Percentiles rank a stretch among this genome's conserved stretches.
Evolutionary conservation across 2,888 invertebrate species (phyloP).

Genomic region (Nebria salina): DNA sequence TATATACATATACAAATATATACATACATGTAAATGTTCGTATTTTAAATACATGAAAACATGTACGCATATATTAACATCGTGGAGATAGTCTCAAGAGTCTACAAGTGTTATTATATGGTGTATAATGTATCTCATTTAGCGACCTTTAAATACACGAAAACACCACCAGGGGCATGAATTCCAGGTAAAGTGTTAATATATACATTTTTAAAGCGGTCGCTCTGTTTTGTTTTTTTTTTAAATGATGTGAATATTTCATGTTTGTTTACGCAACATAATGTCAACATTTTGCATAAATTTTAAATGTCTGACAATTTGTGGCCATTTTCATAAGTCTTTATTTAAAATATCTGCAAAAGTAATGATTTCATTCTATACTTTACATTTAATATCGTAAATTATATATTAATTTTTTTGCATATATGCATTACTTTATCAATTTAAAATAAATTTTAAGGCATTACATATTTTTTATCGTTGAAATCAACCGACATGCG

Average conservation of each 20-base stretch:
- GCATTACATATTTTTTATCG: no score
- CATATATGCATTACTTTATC: no score
- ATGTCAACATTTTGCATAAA: slow-evolving; percentile 1
- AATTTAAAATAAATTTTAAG: no score
- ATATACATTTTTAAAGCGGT: neutral
- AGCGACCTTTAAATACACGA: neutral
- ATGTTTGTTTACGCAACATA: neutral
- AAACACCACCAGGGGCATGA: neutral
- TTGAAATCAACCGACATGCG: no score
- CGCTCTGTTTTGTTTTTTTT: neutral
- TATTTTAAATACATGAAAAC: no score
- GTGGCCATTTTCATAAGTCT: neutral
- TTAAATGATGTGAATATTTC: neutral
- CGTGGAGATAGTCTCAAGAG: no score
- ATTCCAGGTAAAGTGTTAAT: neutral
- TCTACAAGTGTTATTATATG: neutral
- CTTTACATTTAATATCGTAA: neutral
- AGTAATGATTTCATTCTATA: no score
- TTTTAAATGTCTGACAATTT: neutral
- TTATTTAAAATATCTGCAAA: no score
- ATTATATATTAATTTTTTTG: neutral
- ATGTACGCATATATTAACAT: no score
- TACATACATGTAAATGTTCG: no score
- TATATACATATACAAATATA: no score
- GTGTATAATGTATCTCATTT: neutral